phyloP scores from a whole-genome alignment of 2,797 vertebrate genomes.

The Apodemus agrarius region DNA sequence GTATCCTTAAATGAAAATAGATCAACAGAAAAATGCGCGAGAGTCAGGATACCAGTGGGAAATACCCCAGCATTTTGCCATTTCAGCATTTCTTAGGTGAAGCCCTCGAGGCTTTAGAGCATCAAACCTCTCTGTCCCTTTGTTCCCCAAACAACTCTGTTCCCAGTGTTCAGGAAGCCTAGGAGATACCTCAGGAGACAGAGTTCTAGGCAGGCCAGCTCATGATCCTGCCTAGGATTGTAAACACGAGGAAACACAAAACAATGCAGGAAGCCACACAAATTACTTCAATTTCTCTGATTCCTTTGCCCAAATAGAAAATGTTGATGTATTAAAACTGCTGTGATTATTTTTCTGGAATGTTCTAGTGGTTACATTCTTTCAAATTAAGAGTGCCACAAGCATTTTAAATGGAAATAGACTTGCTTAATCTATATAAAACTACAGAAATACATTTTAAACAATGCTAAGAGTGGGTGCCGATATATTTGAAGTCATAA shows the following conservation, averaged over 20 bases:
- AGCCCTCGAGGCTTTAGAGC: background rate
- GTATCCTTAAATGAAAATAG: fast-evolving
- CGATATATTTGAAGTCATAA: constrained; percentile 7
- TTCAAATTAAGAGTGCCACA: constrained; percentile 16
- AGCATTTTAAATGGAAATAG: constrained; percentile 47
- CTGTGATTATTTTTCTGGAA: constrained; percentile 50
- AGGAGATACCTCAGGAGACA: background rate
- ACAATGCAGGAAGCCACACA: background rate
- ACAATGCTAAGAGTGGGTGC: background rate
- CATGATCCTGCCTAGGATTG: background rate
- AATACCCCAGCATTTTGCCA: fast-evolving
- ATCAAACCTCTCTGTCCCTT: background rate
- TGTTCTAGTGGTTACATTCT: constrained; percentile 58
- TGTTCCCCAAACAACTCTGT: background rate
- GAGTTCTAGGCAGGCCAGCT: background rate
- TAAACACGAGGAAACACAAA: background rate
- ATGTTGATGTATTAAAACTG: constrained; percentile 52
- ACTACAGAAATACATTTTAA: background rate
- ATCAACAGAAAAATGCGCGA: fast-evolving
- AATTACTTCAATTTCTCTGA: background rate
- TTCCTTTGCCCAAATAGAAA: constrained; percentile 52
- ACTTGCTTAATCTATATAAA: constrained; percentile 7
- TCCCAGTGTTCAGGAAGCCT: background rate
- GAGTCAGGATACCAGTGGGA: background rate
- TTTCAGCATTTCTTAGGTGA: background rate